These are phyloP conservation scores for Meandrusa payeni DNA, from an alignment of 2,888 invertebrate species.

Conservation along the genomic window DNA sequence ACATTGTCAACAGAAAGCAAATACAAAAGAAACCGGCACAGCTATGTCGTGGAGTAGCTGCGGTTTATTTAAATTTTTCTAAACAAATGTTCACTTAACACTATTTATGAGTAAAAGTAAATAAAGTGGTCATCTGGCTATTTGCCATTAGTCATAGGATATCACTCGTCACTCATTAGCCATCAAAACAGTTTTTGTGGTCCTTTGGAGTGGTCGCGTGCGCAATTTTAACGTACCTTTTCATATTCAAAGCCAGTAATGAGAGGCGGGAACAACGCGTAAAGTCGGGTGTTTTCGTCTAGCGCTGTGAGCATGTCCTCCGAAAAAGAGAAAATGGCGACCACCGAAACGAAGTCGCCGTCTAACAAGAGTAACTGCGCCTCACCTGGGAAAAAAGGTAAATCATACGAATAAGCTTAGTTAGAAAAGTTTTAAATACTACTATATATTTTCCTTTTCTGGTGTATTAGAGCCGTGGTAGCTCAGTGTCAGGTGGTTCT, in stretches of 20 bases:
- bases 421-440: too few relatives aligned
- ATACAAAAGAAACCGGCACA: conserved; percentile 35
- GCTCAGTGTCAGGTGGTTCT: too few relatives aligned
- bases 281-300: conserved; percentile 44
- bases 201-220: conserved; percentile 53
- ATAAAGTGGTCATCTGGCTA: conserved; percentile 52
- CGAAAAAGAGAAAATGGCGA: conserved; percentile 75
- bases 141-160: conserved; percentile 63
- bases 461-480: too few relatives aligned
- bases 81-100: conserved; percentile 36
- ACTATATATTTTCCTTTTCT: too few relatives aligned
- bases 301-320: conserved; percentile 60
- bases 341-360: conserved; percentile 68
- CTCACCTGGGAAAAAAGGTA: conserved; percentile 78
- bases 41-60: conserved; percentile 30
- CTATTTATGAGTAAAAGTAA: conserved; percentile 53
- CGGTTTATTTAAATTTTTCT: conserved; percentile 26
- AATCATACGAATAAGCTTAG: too few relatives aligned
- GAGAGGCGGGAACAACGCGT: conserved; percentile 54
- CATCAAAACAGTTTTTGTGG: conserved; percentile 46
- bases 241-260: conserved; percentile 51
- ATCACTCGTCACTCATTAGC: conserved; percentile 65
- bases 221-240: conserved; percentile 32
- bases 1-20: conserved; percentile 35
- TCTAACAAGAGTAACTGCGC: conserved; percentile 73